phyloP scores from a whole-genome alignment of 64 coral and sea anemone genomes.

The Orbicella faveolata region DNA sequence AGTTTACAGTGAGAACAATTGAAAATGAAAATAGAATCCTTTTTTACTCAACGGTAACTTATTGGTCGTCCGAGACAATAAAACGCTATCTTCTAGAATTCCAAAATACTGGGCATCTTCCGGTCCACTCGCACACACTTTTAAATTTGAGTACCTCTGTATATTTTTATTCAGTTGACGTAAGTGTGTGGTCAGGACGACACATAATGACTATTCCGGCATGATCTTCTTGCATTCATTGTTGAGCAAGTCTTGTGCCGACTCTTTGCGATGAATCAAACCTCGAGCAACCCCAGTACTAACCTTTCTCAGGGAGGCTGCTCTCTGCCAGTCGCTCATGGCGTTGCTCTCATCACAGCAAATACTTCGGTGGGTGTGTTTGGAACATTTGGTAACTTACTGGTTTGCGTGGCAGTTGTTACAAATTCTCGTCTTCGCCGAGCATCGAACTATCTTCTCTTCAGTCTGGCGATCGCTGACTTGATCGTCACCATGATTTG shows the following conservation, averaged over 20 bases:
- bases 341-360: background rate
- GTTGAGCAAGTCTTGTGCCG: background rate
- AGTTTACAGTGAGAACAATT: no score
- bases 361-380: background rate
- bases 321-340: background rate
- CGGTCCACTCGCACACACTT: background rate
- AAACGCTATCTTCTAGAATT: background rate
- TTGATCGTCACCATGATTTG: slow-evolving; percentile 22
- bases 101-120: background rate
- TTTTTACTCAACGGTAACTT: no score
- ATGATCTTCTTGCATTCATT: background rate
- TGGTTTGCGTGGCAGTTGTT: slow-evolving; percentile 26
- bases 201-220: background rate
- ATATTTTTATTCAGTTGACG: background rate
- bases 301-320: background rate
- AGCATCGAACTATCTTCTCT: slow-evolving; percentile 4
- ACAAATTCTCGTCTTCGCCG: slow-evolving; percentile 19
- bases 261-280: background rate
- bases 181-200: background rate
- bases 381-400: slow-evolving; percentile 32
- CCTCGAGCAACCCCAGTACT: background rate
- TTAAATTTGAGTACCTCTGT: background rate
- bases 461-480: slow-evolving; percentile 27
- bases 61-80: background rate
- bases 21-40: no score